Percentiles rank a stretch among this genome's conserved stretches.
Evolutionary conservation across 1,140 invertebrate species (phyloP).

Genomic region (Trinorchestia longiramus): DNA sequence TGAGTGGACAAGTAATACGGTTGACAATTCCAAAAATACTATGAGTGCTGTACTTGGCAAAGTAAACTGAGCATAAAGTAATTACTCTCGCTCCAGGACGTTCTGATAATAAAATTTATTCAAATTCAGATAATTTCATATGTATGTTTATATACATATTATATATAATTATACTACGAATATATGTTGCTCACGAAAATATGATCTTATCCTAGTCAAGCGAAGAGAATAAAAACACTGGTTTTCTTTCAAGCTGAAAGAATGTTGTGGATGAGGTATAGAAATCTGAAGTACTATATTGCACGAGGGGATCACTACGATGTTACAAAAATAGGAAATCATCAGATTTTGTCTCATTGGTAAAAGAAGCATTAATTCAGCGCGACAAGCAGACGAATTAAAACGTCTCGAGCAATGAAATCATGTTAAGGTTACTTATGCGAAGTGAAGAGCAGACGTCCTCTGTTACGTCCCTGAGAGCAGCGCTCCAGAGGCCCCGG

Average conservation of each 20-base stretch:
- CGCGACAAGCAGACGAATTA: not conserved
- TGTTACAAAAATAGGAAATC: not conserved
- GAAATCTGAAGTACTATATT: not conserved
- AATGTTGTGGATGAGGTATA: not conserved
- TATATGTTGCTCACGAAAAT: no score
- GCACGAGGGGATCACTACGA: not conserved
- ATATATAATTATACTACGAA: no score
- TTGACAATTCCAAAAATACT: not conserved
- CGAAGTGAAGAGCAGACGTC: not conserved
- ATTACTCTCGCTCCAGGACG: not conserved
- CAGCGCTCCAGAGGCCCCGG: no score
- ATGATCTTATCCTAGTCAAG: no score
- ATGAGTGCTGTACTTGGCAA: not conserved
- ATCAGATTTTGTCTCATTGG: not conserved
- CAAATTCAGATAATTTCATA: no score
- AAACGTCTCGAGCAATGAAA: slow-evolving; percentile 7
- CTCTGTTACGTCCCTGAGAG: no score
- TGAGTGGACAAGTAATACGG: not conserved
- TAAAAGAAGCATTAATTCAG: not conserved
- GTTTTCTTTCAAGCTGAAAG: not conserved
- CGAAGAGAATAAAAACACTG: no score
- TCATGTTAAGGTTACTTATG: not conserved
- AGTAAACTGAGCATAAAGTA: not conserved
- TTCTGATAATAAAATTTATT: no score
- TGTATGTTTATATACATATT: no score